Evolutionary conservation across 2,797 vertebrate species (phyloP), one percentile per base, ranked within the genome.

Genomic region (Podarcis lilfordi): DNA sequence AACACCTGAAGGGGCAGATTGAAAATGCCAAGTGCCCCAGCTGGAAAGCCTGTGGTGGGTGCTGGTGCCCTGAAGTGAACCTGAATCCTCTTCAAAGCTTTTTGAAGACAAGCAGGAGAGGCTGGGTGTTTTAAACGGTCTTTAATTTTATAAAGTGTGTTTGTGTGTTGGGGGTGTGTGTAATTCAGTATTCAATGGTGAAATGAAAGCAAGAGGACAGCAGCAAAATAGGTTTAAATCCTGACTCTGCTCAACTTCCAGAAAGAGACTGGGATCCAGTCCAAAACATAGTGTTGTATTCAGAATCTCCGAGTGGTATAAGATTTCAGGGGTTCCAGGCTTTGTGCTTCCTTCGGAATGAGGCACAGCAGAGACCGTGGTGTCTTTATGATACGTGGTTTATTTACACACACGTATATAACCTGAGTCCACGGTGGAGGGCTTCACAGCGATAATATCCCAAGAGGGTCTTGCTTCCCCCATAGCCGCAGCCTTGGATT

Each of bases 61-160:
- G 19, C 21, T 8, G 35, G 64, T 55, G 59, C 59, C 71, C 72
- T 76, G 21, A 76, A 76, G 79, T 43, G 71, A 82, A 77, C 59
- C 80, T 76, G 61, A 9, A 55, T 68, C 86, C 72, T 55, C 80
- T 82, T 68, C 72, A 83, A 68, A 82, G n/a, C 61, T 55, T 82
- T 77, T 50, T 43, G 76, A 50, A 64, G 80, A 68, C 59, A 29
- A 40, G 77, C 27, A 69, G 68, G 72, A 82, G 40, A 23, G 32
- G 21, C 59, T 35, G 59, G 25, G 15, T 81, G 59, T 61, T 66
- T 77, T 35, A 50, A 87, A 76, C 29, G 23, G 69, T 66, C 8
- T 9, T 40, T 45, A 29, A 81, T 68, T 40, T 50, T 61, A 50
- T 21, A 72, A 80, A 80, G n/a, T 72, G n/a, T 71, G 32, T 50